phyloP scores from a whole-genome alignment of 2,888 invertebrate genomes.

The Ochropacha duplaris region DNA sequence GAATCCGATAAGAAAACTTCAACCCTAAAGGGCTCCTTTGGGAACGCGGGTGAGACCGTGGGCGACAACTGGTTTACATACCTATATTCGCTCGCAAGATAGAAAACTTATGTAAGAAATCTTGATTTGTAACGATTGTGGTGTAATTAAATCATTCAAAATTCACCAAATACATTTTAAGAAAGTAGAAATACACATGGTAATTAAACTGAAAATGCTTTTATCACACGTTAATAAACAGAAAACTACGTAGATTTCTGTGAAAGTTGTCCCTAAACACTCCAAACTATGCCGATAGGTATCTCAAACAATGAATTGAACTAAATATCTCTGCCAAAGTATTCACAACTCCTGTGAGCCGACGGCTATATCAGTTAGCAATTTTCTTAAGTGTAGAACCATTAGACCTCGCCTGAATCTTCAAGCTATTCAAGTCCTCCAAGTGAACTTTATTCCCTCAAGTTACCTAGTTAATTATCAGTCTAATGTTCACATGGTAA shows the following conservation, averaged over 20 bases:
- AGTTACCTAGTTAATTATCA: slow-evolving; percentile 3
- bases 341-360: slow-evolving; percentile 3
- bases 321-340: not conserved
- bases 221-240: not conserved
- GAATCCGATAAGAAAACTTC: too few relatives aligned
- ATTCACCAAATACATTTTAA: not conserved
- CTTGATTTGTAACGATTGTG: too few relatives aligned
- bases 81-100: too few relatives aligned
- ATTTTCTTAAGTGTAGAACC: slow-evolving; percentile 6
- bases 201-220: not conserved
- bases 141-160: not conserved
- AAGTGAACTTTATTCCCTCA: slow-evolving; percentile 4
- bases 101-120: too few relatives aligned
- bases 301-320: slow-evolving; percentile 1
- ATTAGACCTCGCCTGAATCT: slow-evolving; percentile 4
- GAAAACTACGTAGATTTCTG: not conserved
- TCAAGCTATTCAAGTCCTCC: slow-evolving; percentile 1
- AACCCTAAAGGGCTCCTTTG: too few relatives aligned
- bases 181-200: not conserved
- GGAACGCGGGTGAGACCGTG: too few relatives aligned
- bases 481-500: not conserved
- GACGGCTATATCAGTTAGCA: slow-evolving; percentile 6
- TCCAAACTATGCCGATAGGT: not conserved
- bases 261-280: not conserved
- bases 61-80: too few relatives aligned